Conservation (phyloP, 2,888 invertebrate species). For the Xestia ashworthii region DNA sequence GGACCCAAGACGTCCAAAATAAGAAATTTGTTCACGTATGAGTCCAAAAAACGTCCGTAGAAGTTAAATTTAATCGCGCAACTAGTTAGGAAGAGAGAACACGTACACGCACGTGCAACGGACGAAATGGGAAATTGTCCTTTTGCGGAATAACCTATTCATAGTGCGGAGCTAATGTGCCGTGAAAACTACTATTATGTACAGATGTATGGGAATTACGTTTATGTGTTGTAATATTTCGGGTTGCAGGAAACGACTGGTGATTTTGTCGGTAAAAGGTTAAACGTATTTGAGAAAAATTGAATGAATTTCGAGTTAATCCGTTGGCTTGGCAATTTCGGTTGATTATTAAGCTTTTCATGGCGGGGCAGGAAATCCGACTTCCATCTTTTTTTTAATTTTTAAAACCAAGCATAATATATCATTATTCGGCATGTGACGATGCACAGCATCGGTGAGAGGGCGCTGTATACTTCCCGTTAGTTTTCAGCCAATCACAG, state of each 20-base stretch:
- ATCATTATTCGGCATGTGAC: no score
- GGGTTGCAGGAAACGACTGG: conserved; percentile 22
- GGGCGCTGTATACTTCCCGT: no score
- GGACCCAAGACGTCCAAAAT: conserved; percentile 58
- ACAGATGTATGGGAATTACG: conserved; percentile 57
- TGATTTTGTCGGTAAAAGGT: conserved; percentile 35
- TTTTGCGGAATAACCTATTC: conserved; percentile 65
- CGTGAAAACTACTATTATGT: conserved; percentile 55
- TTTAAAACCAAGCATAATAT: neutral
- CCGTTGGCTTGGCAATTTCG: conserved; percentile 36
- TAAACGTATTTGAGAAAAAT: conserved; percentile 37
- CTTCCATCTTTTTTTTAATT: neutral
- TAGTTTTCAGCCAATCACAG: no score
- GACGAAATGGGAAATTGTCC: conserved; percentile 64
- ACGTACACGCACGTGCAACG: conserved; percentile 65
- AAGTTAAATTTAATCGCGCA: conserved; percentile 71
- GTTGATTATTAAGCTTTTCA: conserved; percentile 15
- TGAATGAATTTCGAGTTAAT: conserved; percentile 45
- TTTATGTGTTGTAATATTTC: conserved; percentile 43
- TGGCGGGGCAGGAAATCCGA: neutral
- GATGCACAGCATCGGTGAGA: no score
- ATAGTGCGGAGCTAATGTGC: conserved; percentile 61
- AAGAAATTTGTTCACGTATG: conserved; percentile 68
- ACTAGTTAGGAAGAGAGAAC: conserved; percentile 66
- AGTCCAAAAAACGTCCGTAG: conserved; percentile 65